These are phyloP conservation scores for Ooceraea biroi DNA, from an alignment of 1,140 invertebrate species.

Conservation along the genomic window DNA sequence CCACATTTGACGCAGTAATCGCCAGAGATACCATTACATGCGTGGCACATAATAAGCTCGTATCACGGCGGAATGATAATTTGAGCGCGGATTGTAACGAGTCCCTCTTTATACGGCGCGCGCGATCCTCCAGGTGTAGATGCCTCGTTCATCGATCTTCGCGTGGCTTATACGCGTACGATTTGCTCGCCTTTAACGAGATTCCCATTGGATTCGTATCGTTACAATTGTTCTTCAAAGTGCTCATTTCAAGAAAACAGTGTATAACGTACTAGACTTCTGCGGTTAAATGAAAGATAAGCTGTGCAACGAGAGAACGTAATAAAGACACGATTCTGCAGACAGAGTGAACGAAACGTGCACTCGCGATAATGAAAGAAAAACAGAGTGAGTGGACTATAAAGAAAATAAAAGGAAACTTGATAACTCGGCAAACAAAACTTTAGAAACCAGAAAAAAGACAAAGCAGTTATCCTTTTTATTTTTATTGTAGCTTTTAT, in stretches of 20 bases:
- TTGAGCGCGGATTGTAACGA: conserved; percentile 69
- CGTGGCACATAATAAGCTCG: conserved; percentile 81
- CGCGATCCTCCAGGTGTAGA: conserved; percentile 48
- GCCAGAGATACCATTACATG: conserved; percentile 82
- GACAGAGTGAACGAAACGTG: no score
- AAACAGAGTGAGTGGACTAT: no score
- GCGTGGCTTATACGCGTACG: conserved; percentile 23
- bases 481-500: no score
- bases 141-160: conserved; percentile 57
- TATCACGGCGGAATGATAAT: conserved; percentile 81
- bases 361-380: no score
- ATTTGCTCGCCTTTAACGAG: conserved; percentile 17
- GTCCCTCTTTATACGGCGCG: conserved; percentile 35
- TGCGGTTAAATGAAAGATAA: no score
- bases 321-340: no score
- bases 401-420: no score
- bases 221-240: conserved; percentile 9
- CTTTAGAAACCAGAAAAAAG: no score
- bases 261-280: no score
- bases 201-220: background rate
- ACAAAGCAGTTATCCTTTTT: no score
- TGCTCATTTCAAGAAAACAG: background rate
- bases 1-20: conserved; percentile 84
- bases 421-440: no score
- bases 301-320: no score